Evolutionary conservation across 2,797 vertebrate species (phyloP).

Genomic region (Poliocrania exsul): DNA sequence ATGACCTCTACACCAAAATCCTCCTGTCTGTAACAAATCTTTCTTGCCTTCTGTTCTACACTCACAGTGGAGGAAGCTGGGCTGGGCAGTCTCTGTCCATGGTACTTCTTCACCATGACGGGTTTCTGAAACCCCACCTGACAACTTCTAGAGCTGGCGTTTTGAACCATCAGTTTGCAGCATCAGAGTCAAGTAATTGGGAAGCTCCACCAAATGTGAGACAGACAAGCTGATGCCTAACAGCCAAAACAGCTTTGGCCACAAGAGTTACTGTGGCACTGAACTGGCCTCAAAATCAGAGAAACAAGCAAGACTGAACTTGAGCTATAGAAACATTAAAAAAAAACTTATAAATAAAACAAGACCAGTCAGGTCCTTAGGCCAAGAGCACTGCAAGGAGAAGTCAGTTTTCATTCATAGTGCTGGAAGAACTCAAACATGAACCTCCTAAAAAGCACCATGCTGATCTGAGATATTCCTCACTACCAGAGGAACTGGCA

Average conservation of each 20-base stretch:
- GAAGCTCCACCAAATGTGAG: not conserved
- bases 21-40: not conserved
- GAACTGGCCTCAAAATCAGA: not conserved
- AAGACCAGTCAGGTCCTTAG: not conserved
- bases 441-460: not conserved
- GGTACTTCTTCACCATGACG: not conserved
- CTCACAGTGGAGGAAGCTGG: not conserved
- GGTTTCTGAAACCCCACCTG: not conserved
- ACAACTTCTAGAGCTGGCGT: not conserved
- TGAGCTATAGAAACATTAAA: not conserved
- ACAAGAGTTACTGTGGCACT: not conserved
- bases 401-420: not conserved
- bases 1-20: not conserved
- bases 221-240: not conserved
- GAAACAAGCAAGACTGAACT: not conserved
- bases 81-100: slow-evolving; percentile 33
- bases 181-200: not conserved
- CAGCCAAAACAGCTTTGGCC: not conserved
- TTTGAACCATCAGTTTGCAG: not conserved
- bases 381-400: not conserved
- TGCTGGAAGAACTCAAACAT: not conserved
- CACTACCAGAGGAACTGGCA: not conserved
- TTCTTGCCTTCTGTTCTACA: too few species aligned
- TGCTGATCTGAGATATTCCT: not conserved
- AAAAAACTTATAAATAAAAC: not conserved